Evolutionary conservation across 2,113 vertebrate species (phyloP).

Genomic region (Epinephelus cyanopodus): DNA sequence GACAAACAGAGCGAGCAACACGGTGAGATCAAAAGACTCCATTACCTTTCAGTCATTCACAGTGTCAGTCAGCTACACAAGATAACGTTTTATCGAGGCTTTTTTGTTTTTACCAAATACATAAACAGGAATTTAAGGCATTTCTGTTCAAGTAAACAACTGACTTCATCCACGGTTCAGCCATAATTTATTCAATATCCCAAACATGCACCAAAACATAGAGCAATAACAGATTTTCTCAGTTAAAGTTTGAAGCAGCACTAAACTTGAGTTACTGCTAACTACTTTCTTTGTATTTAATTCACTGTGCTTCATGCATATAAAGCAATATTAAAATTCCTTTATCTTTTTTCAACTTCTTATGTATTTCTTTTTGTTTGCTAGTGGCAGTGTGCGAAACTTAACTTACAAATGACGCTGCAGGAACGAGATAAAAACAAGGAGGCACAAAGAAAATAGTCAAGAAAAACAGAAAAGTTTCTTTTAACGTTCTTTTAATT

Average conservation of each 20-base stretch:
- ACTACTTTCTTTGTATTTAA: neutral
- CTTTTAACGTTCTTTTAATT: neutral
- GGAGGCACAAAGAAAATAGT: neutral
- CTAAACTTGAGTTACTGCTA: neutral
- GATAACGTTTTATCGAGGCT: constrained; percentile 8
- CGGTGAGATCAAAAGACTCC: constrained; percentile 27
- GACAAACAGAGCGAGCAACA: constrained; percentile 41
- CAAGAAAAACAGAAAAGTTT: neutral
- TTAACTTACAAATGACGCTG: neutral
- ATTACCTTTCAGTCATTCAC: constrained; percentile 52
- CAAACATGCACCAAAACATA: neutral
- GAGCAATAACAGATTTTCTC: neutral
- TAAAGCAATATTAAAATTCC: neutral
- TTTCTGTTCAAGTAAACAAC: constrained; percentile 3
- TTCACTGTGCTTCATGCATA: neutral
- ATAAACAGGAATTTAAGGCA: constrained; percentile 31
- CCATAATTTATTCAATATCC: constrained; percentile 13
- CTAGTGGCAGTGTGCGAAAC: neutral
- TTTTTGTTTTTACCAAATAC: constrained; percentile 9
- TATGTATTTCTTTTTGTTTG: neutral
- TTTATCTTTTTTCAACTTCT: neutral
- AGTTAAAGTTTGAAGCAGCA: neutral
- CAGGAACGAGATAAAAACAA: neutral
- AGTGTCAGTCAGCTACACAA: constrained; percentile 21
- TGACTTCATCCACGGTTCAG: neutral